Evolutionary conservation across 1,140 invertebrate genomes (phyloP), one percentile per base, ranked within the genome.

Genomic region (Philopotamus ludificatus): DNA sequence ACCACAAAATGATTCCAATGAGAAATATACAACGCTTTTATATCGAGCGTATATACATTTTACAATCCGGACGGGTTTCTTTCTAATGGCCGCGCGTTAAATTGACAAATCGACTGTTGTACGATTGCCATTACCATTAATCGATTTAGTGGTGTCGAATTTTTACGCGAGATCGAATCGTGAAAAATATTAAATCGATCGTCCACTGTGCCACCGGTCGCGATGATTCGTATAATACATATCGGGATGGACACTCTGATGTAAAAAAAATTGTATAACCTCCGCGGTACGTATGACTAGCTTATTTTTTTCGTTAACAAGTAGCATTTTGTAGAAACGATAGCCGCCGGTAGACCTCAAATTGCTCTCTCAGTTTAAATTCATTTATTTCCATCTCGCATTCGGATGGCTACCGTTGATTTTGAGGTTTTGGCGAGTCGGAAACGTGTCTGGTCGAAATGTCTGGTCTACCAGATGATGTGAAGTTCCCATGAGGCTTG

Each of bases 91-190:
- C 28, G 4, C 28, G n/a, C n/a, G n/a, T n/a, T n/a, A n/a, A n/a
- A n/a, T 34, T 34, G 34, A 57, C 42, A 42, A 39, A 57, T 57
- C 54, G 54, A 57, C 42, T 39, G 25, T 57, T 57, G 34, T 57
- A 41, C 54, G 34, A 20, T 21, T 16, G 54, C 50, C 50, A 53
- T 53, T 53, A 53, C 28, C 28, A n/a, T 53, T 53, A 57, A 57
- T 57, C 54, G 54, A 57, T 57, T 57, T 57, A 57, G n/a, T n/a
- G n/a, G n/a, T n/a, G n/a, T n/a, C n/a, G n/a, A n/a, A n/a, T n/a
- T n/a, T n/a, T n/a, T n/a, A n/a, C n/a, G n/a, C n/a, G n/a, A n/a
- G n/a, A n/a, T n/a, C n/a, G n/a, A n/a, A n/a, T n/a, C n/a, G n/a
- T n/a, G n/a, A n/a, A n/a, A n/a, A n/a, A n/a, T n/a, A n/a, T n/a